These are phyloP conservation scores for Brotogeris chrysoptera DNA, from an alignment of 2,797 vertebrate species.

Conservation along the genomic window DNA sequence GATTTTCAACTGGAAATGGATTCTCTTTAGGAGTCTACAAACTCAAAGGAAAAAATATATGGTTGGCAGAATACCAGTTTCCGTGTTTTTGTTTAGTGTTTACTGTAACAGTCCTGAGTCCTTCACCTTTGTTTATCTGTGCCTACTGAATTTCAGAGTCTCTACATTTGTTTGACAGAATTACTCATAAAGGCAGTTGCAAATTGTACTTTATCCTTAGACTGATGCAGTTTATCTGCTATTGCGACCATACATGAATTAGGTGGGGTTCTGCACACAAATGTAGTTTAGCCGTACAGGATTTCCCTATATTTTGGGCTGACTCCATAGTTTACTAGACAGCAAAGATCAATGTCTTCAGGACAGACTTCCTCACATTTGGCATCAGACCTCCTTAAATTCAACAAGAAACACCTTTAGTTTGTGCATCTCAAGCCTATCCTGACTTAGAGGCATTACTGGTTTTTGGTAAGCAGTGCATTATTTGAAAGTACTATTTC, in stretches of 20 bases:
- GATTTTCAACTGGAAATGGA: not conserved
- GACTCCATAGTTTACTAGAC: not conserved
- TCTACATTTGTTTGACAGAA: not conserved
- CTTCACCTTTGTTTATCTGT: not conserved
- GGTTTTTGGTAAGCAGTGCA: not conserved
- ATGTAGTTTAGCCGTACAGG: not conserved
- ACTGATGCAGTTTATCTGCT: not conserved
- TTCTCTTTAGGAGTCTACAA: not conserved
- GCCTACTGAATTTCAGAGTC: not conserved
- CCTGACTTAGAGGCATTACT: not conserved
- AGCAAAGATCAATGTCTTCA: not conserved
- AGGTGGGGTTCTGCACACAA: not conserved
- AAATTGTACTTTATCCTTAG: not conserved
- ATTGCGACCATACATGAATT: not conserved
- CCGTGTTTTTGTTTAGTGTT: not conserved
- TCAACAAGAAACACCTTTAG: not conserved
- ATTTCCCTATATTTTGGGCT: not conserved
- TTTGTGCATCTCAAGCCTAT: not conserved
- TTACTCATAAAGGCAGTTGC: not conserved
- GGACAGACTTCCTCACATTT: not conserved
- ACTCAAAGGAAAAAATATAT: not conserved
- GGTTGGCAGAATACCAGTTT: not conserved
- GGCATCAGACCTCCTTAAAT: not conserved
- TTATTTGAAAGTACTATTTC: not conserved
- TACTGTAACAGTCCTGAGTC: not conserved